phyloP scores from a whole-genome alignment of 2,888 invertebrate species.

The Nezara viridula region DNA sequence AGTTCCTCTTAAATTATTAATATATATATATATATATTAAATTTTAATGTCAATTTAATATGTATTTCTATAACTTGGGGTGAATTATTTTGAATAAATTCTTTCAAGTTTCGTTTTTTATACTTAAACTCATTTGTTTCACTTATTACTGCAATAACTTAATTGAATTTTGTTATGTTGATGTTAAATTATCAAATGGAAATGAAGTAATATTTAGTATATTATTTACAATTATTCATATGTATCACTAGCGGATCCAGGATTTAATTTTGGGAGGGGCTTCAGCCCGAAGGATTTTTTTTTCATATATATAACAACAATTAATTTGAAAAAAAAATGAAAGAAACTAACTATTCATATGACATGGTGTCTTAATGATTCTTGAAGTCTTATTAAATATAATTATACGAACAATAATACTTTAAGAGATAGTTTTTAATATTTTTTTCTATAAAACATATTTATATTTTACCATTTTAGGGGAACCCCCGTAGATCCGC shows the following conservation, averaged over 20 bases:
- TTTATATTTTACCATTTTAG: too few species aligned
- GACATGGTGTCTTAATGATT: too few species aligned
- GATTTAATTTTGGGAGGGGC: too few species aligned
- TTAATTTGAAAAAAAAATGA: too few species aligned
- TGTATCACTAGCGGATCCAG: too few species aligned
- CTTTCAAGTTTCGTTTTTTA: not conserved
- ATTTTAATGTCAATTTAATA: not conserved
- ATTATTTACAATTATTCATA: not conserved
- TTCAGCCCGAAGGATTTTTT: too few species aligned
- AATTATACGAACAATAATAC: too few species aligned
- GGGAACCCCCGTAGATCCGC: not conserved
- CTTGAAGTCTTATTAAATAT: too few species aligned
- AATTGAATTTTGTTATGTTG: not conserved
- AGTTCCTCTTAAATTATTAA: constrained; percentile 10
- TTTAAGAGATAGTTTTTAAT: too few species aligned
- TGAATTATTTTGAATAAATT: not conserved
- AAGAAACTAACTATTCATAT: too few species aligned
- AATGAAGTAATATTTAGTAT: not conserved
- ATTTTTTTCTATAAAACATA: too few species aligned
- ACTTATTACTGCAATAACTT: not conserved
- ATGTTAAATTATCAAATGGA: not conserved
- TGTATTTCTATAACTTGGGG: not conserved
- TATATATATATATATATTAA: not conserved
- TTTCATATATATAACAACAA: too few species aligned
- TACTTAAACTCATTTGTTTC: not conserved